phyloP scores from a whole-genome alignment of 2,113 vertebrate genomes.

The Vidua chalybeata region DNA sequence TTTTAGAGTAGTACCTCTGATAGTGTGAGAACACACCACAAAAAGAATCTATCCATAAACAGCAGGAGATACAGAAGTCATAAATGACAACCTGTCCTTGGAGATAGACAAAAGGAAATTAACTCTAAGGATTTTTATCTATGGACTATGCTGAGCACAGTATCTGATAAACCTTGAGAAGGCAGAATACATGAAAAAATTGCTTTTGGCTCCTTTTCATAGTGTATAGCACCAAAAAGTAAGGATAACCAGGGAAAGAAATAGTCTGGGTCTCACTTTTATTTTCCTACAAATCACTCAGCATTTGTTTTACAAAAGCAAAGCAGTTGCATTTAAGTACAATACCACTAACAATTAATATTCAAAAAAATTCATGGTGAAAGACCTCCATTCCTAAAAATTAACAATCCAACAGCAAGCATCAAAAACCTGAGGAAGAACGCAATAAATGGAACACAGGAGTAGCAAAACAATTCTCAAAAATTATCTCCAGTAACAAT shows the following conservation, averaged over 20 bases:
- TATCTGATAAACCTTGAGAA: not conserved
- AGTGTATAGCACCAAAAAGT: not conserved
- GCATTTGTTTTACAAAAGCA: not conserved
- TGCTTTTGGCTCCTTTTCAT: not conserved
- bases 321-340: not conserved
- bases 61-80: not conserved
- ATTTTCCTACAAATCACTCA: not conserved
- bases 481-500: not conserved
- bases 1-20: not conserved
- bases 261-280: not conserved
- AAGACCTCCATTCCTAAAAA: not conserved
- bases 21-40: not conserved
- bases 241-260: not conserved
- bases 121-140: not conserved
- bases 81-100: not conserved
- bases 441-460: not conserved
- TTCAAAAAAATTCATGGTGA: not conserved
- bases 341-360: not conserved
- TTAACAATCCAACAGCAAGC: not conserved
- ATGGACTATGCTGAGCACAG: not conserved
- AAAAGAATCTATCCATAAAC: not conserved
- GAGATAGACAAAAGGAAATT: not conserved
- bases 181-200: not conserved
- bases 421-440: not conserved
- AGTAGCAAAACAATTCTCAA: not conserved